A percentile compares a stretch with the other conserved stretches of the same genome.
phyloP scores from a whole-genome alignment of 2,113 vertebrate genomes.

The Spea bombifrons region DNA sequence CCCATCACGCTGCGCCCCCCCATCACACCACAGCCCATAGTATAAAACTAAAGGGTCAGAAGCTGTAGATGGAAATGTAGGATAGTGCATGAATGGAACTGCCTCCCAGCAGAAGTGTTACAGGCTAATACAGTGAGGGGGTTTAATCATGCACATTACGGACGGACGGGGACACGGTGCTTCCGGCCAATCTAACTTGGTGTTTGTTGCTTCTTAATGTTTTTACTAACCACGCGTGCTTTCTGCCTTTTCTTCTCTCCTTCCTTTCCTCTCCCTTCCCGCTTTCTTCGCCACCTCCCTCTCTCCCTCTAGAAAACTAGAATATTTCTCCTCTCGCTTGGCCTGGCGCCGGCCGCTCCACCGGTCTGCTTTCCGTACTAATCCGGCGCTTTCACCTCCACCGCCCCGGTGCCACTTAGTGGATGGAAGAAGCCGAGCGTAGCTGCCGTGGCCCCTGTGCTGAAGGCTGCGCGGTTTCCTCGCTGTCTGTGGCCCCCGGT shows the following conservation, averaged over 20 bases:
- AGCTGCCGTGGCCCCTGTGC: conserved; percentile 57
- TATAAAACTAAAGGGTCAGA: not conserved
- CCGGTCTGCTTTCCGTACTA: conserved; percentile 69
- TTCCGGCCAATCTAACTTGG: not conserved
- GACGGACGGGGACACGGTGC: not conserved
- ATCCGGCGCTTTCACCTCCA: conserved; percentile 67
- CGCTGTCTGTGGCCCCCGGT: conserved; percentile 59
- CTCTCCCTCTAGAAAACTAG: conserved; percentile 76
- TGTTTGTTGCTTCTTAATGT: conserved; percentile 56
- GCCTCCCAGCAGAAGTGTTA: too few relatives aligned
- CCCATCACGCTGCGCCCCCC: not conserved
- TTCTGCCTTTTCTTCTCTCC: conserved; percentile 62
- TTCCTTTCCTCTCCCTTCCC: conserved; percentile 51
- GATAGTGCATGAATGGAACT: too few relatives aligned
- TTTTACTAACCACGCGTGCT: conserved; percentile 74
- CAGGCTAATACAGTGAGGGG: too few relatives aligned
- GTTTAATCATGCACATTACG: too few relatives aligned
- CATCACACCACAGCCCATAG: not conserved
- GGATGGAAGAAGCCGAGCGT: conserved; percentile 66
- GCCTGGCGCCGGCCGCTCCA: conserved; percentile 62
- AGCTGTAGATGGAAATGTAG: not conserved
- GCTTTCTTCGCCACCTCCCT: conserved; percentile 42
- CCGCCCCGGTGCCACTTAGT: conserved; percentile 42
- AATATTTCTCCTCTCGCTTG: conserved; percentile 67
- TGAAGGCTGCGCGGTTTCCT: conserved; percentile 60